These are phyloP conservation scores for Stratiolaelaps scimitus DNA, from an alignment of 1,140 invertebrate species.

Conservation along the genomic window DNA sequence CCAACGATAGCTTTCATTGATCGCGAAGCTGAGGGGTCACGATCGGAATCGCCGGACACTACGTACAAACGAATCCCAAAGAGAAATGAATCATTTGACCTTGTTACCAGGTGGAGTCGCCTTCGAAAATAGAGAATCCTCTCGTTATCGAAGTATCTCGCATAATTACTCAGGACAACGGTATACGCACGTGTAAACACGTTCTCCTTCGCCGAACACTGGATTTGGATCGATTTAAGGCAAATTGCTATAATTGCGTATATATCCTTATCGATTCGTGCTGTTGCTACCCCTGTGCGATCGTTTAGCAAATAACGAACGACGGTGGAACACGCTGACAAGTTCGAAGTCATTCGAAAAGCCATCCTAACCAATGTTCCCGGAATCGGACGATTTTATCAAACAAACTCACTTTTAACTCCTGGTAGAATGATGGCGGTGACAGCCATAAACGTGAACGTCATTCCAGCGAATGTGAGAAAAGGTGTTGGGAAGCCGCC, in stretches of 20 bases:
- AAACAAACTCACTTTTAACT: neutral
- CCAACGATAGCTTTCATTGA: constrained; percentile 6
- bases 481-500: constrained; percentile 14
- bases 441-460: neutral
- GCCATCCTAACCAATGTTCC: too few relatives aligned
- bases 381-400: too few relatives aligned
- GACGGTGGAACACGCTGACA: neutral
- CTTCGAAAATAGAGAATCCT: too few relatives aligned
- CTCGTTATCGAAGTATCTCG: too few relatives aligned
- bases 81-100: constrained; percentile 4
- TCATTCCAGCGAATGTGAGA: constrained; percentile 21
- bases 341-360: neutral
- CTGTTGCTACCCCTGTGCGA: too few relatives aligned
- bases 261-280: too few relatives aligned
- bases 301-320: neutral
- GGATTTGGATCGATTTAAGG: too few relatives aligned
- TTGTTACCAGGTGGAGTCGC: too few relatives aligned
- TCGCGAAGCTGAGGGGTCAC: neutral
- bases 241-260: too few relatives aligned
- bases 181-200: too few relatives aligned
- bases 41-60: neutral
- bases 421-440: neutral
- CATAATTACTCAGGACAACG: too few relatives aligned
- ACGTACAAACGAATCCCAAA: neutral
- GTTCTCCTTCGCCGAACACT: too few relatives aligned